Evolutionary conservation across 2,113 vertebrate genomes (phyloP), one percentile per base, ranked within the genome.

Genomic region (Pampusana beccarii): DNA sequence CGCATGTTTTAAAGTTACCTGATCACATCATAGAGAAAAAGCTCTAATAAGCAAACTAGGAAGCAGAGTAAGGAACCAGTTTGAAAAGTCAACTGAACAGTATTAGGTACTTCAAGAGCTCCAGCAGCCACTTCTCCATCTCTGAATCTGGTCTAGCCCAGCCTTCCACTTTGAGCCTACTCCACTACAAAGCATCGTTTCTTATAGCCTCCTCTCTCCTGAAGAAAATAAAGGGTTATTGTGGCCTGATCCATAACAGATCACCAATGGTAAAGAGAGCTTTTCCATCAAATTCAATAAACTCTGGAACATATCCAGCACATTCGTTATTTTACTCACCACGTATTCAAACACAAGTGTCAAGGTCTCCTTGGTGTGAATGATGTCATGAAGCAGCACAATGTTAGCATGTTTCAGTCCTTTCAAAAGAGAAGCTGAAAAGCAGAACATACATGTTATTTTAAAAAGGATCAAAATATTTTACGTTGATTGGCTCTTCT

Each of bases 311-410:
- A 65, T 25, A 74, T 1, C 42, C 33, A 64, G 51, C 77, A 74
- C 8, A 54, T 28, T 1, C 80, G 24, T 31, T 80, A 62, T 50
- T 92, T 93, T 93, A 98, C 99, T 99, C 97, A 99, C 99, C 99
- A 99, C 99, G 95, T 99, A 99, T 94, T 99, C 99, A 92, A 99
- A 99, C 91, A 99, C 99, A 92, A 99, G 98, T 19, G 99, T 99
- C 98, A 99, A 97, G 1, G 99, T 99, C 94, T 99, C 99, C 98
- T 99, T 99, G 89, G 99, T 99, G 96, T 99, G 99, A 97, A 99
- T 99, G 98, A 99, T 99, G 97, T 99, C 99, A 97, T 99, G 99
- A 93, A 99, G 99, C 92, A 99, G 98, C 91, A 99, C 99, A 29
- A 99, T 99, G 95, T 99, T 99, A n/a, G 98, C 93, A 40, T 99